A percentile compares a stretch with the other conserved stretches of the same genome.
phyloP scores from a whole-genome alignment of 2,797 vertebrate genomes.

The Gouania willdenowi region DNA sequence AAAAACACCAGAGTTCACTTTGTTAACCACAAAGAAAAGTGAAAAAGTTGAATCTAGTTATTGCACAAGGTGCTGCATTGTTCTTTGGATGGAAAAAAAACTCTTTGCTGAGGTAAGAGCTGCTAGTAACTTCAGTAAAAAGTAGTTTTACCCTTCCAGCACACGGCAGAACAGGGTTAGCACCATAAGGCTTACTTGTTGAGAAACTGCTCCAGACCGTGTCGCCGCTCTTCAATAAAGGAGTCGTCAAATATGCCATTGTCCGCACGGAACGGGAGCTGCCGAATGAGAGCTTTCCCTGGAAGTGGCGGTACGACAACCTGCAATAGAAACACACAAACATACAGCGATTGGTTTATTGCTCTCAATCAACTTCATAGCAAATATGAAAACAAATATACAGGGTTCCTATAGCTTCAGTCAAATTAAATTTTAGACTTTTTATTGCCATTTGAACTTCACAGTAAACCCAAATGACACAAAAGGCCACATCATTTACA shows the following conservation, averaged over 20 bases:
- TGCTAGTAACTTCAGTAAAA: slow-evolving; percentile 8
- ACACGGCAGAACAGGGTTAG: not conserved
- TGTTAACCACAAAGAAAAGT: slow-evolving; percentile 67
- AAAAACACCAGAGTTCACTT: slow-evolving; percentile 50
- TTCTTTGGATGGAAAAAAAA: slow-evolving; percentile 28
- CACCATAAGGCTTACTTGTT: slow-evolving; percentile 88
- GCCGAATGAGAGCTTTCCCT: slow-evolving; percentile 94
- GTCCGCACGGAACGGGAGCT: slow-evolving; percentile 95
- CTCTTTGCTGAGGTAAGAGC: slow-evolving; percentile 5
- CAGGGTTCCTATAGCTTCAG: not conserved
- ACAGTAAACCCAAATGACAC: too few species aligned
- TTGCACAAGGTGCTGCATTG: slow-evolving; percentile 44
- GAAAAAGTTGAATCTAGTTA: slow-evolving; percentile 61
- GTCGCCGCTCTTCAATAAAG: slow-evolving; percentile 95
- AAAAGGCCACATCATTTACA: too few species aligned
- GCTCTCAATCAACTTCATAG: too few species aligned
- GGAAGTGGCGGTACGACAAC: slow-evolving; percentile 98
- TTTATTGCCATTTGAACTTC: too few species aligned
- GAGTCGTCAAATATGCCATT: slow-evolving; percentile 97
- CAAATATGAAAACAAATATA: not conserved
- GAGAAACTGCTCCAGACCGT: slow-evolving; percentile 95
- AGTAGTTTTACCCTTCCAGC: slow-evolving; percentile 29
- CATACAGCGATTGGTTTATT: too few species aligned
- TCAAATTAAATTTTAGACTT: too few species aligned
- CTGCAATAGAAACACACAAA: slow-evolving; percentile 62